Evolutionary conservation across 2,113 vertebrate genomes (phyloP).

Genomic region (Lamprotornis superbus): DNA sequence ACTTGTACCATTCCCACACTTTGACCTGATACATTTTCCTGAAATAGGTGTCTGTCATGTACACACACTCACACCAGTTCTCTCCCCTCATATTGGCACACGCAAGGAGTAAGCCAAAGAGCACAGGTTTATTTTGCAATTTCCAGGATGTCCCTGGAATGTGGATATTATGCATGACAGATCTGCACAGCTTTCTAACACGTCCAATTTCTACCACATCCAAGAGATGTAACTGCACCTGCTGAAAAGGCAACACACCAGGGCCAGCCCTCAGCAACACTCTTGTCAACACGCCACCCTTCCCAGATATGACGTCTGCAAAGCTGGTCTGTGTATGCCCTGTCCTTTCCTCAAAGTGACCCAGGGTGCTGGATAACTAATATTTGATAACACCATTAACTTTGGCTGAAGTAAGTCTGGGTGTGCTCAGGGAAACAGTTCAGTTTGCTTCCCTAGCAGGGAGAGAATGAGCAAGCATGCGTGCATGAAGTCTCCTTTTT

Average conservation of each 20-base stretch:
- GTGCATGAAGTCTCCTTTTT: neutral
- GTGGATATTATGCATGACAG: neutral
- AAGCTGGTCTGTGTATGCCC: neutral
- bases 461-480: neutral
- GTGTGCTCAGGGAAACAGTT: neutral
- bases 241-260: neutral
- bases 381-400: neutral
- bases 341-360: neutral
- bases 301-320: neutral
- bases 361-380: neutral
- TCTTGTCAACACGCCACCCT: neutral
- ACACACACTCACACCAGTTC: neutral
- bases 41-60: neutral
- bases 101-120: neutral
- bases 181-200: neutral
- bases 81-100: neutral
- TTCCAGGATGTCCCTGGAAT: neutral
- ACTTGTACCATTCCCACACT: neutral
- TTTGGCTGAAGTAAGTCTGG: neutral
- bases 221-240: neutral
- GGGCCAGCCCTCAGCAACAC: neutral
- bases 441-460: neutral
- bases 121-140: neutral
- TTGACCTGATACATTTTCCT: neutral
- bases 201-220: accelerated